Evolutionary conservation across 2,888 invertebrate genomes (phyloP).

Genomic region (Phaedon cochleariae): DNA sequence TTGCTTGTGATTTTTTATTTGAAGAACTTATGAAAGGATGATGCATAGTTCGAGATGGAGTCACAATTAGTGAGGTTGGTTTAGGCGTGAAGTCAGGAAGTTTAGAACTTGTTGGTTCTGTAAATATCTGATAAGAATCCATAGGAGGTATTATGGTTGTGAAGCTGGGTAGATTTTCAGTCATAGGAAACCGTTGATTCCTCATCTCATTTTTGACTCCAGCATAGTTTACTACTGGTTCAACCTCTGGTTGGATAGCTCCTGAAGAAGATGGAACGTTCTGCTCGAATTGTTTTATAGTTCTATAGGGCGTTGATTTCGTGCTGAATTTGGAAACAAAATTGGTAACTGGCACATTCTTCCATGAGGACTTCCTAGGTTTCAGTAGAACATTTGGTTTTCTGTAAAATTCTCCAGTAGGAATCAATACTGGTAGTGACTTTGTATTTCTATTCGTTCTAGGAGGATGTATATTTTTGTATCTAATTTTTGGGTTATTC

Average conservation of each 20-base stretch:
- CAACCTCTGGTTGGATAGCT: neutral
- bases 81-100: neutral
- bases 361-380: neutral
- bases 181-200: neutral
- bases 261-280: neutral
- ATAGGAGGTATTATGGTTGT: neutral
- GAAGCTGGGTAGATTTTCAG: neutral
- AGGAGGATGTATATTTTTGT: slow-evolving; percentile 16
- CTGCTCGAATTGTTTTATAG: neutral
- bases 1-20: neutral
- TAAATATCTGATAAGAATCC: neutral
- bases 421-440: neutral
- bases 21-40: neutral
- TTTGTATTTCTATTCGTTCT: neutral
- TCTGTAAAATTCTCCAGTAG: neutral
- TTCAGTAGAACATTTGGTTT: neutral
- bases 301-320: neutral
- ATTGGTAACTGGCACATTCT: neutral
- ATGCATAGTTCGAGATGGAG: neutral
- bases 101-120: neutral
- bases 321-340: neutral
- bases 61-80: neutral
- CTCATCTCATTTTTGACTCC: neutral
- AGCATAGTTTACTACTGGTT: neutral
- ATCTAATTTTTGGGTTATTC: slow-evolving; percentile 2